Conservation (phyloP, 2,888 invertebrate genomes). For the Dusona sp. region DNA sequence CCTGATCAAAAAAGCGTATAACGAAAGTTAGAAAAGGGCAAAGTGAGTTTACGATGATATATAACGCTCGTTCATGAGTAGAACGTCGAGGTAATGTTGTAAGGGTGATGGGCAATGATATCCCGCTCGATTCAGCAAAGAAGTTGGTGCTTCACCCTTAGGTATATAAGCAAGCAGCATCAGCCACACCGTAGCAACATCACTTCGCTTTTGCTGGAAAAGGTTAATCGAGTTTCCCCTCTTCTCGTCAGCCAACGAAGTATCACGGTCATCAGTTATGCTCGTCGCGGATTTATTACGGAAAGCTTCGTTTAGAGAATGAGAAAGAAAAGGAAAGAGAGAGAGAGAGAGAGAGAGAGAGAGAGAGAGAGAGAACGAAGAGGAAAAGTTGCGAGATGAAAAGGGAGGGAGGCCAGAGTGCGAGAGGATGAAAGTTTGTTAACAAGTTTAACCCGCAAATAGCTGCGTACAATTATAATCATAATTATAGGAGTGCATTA, state of each 20-base stretch:
- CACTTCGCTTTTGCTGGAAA: constrained; percentile 27
- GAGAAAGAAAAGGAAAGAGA: background rate
- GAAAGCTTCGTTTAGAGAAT: constrained; percentile 47
- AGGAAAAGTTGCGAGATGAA: background rate
- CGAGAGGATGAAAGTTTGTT: constrained; percentile 15
- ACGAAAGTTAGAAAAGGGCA: background rate
- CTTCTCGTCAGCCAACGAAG: constrained; percentile 24
- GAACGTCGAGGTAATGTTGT: constrained; percentile 32
- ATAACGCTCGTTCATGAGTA: constrained; percentile 42
- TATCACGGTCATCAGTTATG: constrained; percentile 59
- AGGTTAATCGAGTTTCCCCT: constrained; percentile 58
- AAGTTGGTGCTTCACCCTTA: background rate
- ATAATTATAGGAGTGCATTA: constrained; percentile 15
- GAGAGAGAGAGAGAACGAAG: background rate
- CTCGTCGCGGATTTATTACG: constrained; percentile 59
- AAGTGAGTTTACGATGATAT: constrained; percentile 30
- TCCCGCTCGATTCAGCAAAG: constrained; percentile 28
- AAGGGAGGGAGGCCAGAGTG: background rate
- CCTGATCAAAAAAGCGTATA: background rate
- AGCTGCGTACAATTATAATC: constrained; percentile 27
- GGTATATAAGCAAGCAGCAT: constrained; percentile 16
- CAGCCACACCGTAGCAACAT: constrained; percentile 4
- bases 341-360: background rate
- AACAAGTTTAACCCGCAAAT: constrained; percentile 26
- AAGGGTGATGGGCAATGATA: constrained; percentile 37